Evolutionary conservation across 2,113 vertebrate species (phyloP), one percentile per base, ranked within the genome.

Genomic region (Thryonomys swinderianus): DNA sequence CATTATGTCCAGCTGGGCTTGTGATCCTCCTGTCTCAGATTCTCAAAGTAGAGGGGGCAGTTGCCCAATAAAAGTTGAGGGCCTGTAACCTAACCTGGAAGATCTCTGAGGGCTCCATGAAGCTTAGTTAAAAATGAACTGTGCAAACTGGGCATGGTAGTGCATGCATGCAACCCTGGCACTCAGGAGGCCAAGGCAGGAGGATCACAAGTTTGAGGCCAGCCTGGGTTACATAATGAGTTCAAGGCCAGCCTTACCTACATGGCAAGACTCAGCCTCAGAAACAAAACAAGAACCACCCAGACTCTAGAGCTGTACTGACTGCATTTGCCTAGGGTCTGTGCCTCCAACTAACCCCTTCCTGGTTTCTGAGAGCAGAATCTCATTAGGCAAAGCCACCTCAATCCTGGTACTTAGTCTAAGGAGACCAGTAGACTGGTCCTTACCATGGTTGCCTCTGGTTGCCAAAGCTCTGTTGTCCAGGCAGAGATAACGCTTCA

Each of bases 331-430:
- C 71, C 27, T 62, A 1, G 0, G 53, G 78, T 64, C 62, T 64
- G 34, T 51, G 71, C n/a, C 51, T 88, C 16, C 6, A 11, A 55
- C 53, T 42, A 88, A 61, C 21, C 45, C 37, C 53, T 88, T 61
- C 53, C 73, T 90, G 85, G 45, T 82, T 71, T 92, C n/a, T 25
- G 23, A 90, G 40, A 48, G 27, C 57, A 93, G 79, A 83, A 82
- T 69, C 64, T 48, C 30, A 25, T 59, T 7, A 59, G 67, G 42
- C 79, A 88, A 73, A 85, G 51, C 48, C 78, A 40, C 30, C 62
- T 66, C 8, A 34, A 3, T 55, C 40, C 27, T 64, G n/a, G 25
- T 66, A 55, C 57, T 88, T 94, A 30, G 67, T 69, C 59, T 59
- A 81, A 57, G 51, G 57, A 48, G 81, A 84, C 81, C 62, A 17